Percentiles rank a stretch among this genome's conserved stretches.
Conservation (phyloP, 2,797 vertebrate genomes). For the Cynodonichthys magdalenae region DNA sequence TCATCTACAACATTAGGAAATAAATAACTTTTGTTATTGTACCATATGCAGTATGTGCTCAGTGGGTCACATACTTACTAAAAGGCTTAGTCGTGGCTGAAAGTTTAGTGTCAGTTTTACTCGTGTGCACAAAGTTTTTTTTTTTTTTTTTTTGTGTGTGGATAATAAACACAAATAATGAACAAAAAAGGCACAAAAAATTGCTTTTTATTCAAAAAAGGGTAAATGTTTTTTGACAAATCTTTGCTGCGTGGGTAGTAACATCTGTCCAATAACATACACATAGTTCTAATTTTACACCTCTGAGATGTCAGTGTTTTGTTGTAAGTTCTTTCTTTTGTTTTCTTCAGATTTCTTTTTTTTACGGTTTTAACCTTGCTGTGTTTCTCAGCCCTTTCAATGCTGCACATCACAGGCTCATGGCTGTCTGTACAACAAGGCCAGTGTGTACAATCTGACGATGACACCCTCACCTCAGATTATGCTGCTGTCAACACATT, state of each 20-base stretch:
- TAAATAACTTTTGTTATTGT: conserved; percentile 64
- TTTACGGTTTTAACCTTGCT: conserved; percentile 24
- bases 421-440: conserved; percentile 45
- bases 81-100: conserved; percentile 19
- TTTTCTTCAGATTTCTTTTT: conserved; percentile 27
- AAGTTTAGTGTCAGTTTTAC: neutral
- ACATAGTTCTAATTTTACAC: conserved; percentile 59
- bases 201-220: too few species aligned
- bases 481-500: conserved; percentile 77
- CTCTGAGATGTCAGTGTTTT: conserved; percentile 36
- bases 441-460: conserved; percentile 50
- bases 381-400: conserved; percentile 34
- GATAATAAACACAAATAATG: neutral
- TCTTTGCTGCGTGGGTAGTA: conserved; percentile 3
- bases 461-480: conserved; percentile 70
- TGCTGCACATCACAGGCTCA: conserved; percentile 57
- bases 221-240: conserved; percentile 24
- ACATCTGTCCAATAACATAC: conserved; percentile 46
- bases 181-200: conserved; percentile 9
- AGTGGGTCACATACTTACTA: conserved; percentile 38
- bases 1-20: conserved; percentile 61
- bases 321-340: conserved; percentile 12
- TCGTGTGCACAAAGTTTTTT: neutral
- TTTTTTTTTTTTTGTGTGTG: neutral
- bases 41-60: conserved; percentile 42